Base-by-base conservation (phyloP, 2,888 invertebrate species). In the Malacosoma neustria region DNA sequence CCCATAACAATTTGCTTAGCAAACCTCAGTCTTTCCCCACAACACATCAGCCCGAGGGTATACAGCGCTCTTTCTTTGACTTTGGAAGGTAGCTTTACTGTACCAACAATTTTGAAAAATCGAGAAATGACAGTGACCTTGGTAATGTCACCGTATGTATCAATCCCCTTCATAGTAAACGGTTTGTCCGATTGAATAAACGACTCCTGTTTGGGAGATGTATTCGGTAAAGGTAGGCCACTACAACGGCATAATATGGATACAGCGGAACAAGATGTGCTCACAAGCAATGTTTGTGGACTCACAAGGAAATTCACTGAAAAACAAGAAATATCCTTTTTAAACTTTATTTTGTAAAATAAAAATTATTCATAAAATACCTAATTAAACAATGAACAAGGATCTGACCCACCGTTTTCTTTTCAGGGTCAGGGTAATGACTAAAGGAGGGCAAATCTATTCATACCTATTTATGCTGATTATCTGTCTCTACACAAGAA, bases 21-120 rank as follows among this genome's bases (percentile, higher is more conserved):
- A 49, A 92, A 91, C 13, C 92, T 90, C 52, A 94, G 89, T 37
- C 88, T 81, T 66, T 96, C 96, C 0, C 96, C 96, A 35, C 96
- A 90, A 56, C 95, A 95, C 48, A 97, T 68, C 50, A 92, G 85
- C 0, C 96, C 96, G 29, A 95, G 72, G 37, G 94, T 90, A 49
- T 89, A 88, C 3, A 93, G 90, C 15, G 95, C 92, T 54, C 90
- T 91, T 65, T 96, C 96, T 45, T 91, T 87, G 32, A 93, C 89
- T 73, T 93, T 94, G 0, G 91, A 88, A 11, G 90, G 88, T 5
- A 90, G 71, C 55, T 93, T 93, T 0, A 88, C 80, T 58, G 91
- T 92, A n/a, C 89, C 91, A 39, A 95, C 87, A 15, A 94, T 87
- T 34, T 88, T 89, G 47, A 93, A 88, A 32, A 97, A 79, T 11